Base-by-base conservation (phyloP, 2,113 vertebrate genomes). In the Puma concolor region DNA sequence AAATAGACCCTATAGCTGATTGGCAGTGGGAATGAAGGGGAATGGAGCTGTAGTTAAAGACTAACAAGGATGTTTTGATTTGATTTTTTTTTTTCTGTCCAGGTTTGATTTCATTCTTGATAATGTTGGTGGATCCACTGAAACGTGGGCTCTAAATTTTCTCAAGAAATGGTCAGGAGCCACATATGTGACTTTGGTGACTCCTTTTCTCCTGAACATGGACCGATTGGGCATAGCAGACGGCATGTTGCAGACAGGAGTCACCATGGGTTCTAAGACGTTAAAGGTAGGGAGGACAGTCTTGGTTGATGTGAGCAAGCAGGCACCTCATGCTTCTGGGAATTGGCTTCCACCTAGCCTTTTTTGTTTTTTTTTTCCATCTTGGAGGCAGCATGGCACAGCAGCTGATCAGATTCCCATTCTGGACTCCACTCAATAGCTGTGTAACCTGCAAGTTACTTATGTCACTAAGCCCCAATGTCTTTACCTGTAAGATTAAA, bases 121-220 rank as follows among this genome's bases (percentile, higher is more conserved):
- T 98, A 99, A 99, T 38, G 97, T 99, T 19, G 99, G 99, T 27
- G 99, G 99, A 93, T 98, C 99, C 82, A 99, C 99, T 0, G 99
- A 99, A 98, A 97, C 96, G 0, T 99, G 99, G 99, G 99, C 99
- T 3, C 97, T 99, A 66, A 98, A 94, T 66, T 98, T 99, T 19
- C 99, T 99, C 80, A 99, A 99, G 98, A 99, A 99, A 2, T 99
- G 99, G 99, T 99, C 99, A 0, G 99, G 99, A 48, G 99, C 99
- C 74, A 99, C 99, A 0, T 99, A 99, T 0, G 99, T 99, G 96
- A 99, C 99, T 4, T 98, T 99, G 44, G 99, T 99, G 85, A 99
- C 99, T 0, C 99, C 99, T 21, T 99, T 99, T 97, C 98, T 99
- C 88, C 98, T 99, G 87, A 99, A 99, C 98, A 99, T 99, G 33